Evolutionary conservation across 2,797 vertebrate genomes (phyloP).

Genomic region (Moxostoma hubbsi): DNA sequence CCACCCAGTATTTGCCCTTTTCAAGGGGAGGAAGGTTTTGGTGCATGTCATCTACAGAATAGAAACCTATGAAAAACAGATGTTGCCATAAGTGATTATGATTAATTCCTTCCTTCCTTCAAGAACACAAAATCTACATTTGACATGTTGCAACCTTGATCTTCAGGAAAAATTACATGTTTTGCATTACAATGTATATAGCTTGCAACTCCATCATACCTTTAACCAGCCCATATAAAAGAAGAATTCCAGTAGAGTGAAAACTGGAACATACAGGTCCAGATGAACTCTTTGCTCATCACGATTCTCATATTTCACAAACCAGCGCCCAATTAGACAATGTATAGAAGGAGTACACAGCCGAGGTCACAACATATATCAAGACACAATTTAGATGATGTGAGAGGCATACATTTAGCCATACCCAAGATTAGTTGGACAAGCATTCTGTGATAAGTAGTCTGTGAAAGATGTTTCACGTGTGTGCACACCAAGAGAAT

Average conservation of each 20-base stretch:
- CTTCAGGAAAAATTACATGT: not conserved
- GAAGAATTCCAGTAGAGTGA: slow-evolving; percentile 88
- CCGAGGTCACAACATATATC: slow-evolving; percentile 86
- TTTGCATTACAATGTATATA: not conserved
- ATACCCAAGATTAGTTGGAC: not conserved
- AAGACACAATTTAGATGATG: not conserved
- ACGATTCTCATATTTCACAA: slow-evolving; percentile 78
- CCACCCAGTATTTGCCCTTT: slow-evolving; percentile 87
- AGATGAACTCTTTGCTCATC: slow-evolving; percentile 70
- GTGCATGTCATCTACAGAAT: slow-evolving; percentile 93
- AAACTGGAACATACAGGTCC: slow-evolving; percentile 87
- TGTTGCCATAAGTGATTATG: not conserved
- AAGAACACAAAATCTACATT: slow-evolving; percentile 20
- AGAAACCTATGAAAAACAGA: slow-evolving; percentile 78
- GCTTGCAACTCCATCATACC: slow-evolving; percentile 66
- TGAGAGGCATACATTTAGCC: not conserved
- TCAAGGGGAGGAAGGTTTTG: slow-evolving; percentile 79
- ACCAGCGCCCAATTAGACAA: slow-evolving; percentile 87
- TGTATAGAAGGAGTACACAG: slow-evolving; percentile 88
- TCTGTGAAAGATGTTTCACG: slow-evolving; percentile 61
- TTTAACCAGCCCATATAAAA: slow-evolving; percentile 93
- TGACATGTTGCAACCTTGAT: not conserved
- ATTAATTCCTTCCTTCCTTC: slow-evolving; percentile 81
- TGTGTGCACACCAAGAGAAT: slow-evolving; percentile 90
- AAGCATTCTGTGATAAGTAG: not conserved